Conservation (phyloP, 1,140 invertebrate genomes). For the Drosophila rufa region DNA sequence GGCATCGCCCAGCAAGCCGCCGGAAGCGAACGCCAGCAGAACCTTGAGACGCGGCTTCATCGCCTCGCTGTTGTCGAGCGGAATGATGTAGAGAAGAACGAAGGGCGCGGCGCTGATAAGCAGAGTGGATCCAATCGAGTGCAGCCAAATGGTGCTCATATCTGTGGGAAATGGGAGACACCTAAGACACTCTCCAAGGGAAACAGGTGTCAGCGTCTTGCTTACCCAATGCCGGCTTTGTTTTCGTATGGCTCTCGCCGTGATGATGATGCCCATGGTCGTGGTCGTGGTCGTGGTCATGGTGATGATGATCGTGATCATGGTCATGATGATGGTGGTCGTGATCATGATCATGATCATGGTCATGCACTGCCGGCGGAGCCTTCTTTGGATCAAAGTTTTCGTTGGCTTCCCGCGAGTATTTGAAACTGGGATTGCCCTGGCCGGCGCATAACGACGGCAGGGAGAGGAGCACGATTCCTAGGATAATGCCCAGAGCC, state of each 20-base stretch:
- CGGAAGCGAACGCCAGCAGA: conserved; percentile 97
- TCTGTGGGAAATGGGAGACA: conserved; percentile 55
- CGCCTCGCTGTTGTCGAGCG: conserved; percentile 94
- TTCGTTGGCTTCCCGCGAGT: conserved; percentile 90
- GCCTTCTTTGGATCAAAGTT: conserved; percentile 66
- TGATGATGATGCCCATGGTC: conserved; percentile 45
- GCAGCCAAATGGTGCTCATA: conserved; percentile 89
- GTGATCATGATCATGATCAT: conserved; percentile 73
- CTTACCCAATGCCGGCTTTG: conserved; percentile 61
- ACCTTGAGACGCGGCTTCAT: conserved; percentile 92
- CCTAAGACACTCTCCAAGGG: neutral
- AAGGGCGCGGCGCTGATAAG: conserved; percentile 97
- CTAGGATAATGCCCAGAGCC: conserved; percentile 57
- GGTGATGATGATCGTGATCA: conserved; percentile 39
- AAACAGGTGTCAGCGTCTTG: neutral
- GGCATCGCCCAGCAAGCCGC: conserved; percentile 97
- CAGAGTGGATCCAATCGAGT: conserved; percentile 94
- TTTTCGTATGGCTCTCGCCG: conserved; percentile 17
- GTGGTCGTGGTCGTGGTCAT: conserved; percentile 41
- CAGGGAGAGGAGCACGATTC: conserved; percentile 65
- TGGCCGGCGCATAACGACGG: conserved; percentile 68
- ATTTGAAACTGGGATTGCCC: conserved; percentile 89
- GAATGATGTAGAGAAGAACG: conserved; percentile 96
- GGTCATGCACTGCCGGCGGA: conserved; percentile 52
- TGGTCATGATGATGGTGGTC: conserved; percentile 54